phyloP scores from a whole-genome alignment of 2,113 vertebrate species.

The Neogobius melanostomus region DNA sequence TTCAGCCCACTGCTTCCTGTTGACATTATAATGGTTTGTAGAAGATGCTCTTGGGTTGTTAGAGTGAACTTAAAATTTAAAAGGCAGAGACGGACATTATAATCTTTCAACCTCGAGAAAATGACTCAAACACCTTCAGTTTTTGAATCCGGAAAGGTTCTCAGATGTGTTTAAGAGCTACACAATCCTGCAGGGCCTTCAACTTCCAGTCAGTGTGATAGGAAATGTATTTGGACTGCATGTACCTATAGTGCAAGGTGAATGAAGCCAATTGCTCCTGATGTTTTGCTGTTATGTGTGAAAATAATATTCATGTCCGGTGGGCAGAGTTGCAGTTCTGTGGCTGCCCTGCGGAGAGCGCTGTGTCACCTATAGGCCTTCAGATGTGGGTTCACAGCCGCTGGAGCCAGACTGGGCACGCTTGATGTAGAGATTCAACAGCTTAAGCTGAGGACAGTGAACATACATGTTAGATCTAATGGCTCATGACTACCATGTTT shows the following conservation, averaged over 20 bases:
- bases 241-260: constrained; percentile 41
- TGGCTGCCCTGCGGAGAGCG: constrained; percentile 40
- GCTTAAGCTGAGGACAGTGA: constrained; percentile 85
- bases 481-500: background rate
- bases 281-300: constrained; percentile 19
- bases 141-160: constrained; percentile 30
- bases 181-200: constrained; percentile 35
- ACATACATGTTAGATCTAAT: constrained; percentile 5
- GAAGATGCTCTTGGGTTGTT: constrained; percentile 28
- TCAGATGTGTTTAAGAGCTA: constrained; percentile 25
- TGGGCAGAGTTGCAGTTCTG: constrained; percentile 63
- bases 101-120: constrained; percentile 46
- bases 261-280: constrained; percentile 40
- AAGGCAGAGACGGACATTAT: constrained; percentile 32
- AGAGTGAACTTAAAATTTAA: constrained; percentile 1
- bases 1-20: constrained; percentile 22
- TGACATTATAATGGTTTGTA: constrained; percentile 40
- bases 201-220: constrained; percentile 25
- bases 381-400: constrained; percentile 82
- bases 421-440: constrained; percentile 97
- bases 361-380: constrained; percentile 81
- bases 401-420: constrained; percentile 91
- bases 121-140: constrained; percentile 28
- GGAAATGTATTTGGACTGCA: constrained; percentile 31
- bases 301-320: constrained; percentile 38